phyloP scores from a whole-genome alignment of 2,113 vertebrate genomes.

The Rhynchopsitta pachyrhyncha region DNA sequence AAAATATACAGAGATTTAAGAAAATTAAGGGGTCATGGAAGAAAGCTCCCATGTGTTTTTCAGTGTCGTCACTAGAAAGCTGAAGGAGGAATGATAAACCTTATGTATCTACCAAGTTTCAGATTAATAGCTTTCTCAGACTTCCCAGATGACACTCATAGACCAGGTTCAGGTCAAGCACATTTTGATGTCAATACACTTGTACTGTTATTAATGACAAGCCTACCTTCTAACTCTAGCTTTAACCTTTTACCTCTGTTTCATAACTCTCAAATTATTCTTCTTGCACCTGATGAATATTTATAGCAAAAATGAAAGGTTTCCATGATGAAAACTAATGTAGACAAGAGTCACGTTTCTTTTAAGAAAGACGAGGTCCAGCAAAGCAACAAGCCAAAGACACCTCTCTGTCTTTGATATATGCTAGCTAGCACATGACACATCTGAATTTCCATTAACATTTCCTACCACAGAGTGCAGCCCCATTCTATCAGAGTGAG shows the following conservation, averaged over 20 bases:
- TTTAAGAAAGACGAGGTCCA: not conserved
- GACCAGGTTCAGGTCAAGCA: not conserved
- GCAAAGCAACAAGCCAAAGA: not conserved
- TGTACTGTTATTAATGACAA: not conserved
- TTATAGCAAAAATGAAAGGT: not conserved
- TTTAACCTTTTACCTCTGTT: not conserved
- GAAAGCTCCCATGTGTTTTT: not conserved
- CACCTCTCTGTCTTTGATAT: not conserved
- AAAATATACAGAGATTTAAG: not conserved
- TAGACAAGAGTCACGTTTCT: not conserved
- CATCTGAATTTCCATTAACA: not conserved
- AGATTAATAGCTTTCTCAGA: not conserved
- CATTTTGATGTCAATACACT: not conserved
- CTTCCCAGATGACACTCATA: not conserved
- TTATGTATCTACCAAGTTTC: not conserved
- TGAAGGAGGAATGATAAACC: not conserved
- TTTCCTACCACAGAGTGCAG: not conserved
- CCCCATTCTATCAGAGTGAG: not conserved
- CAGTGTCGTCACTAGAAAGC: not conserved
- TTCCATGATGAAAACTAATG: not conserved
- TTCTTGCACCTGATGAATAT: not conserved
- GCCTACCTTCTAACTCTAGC: not conserved
- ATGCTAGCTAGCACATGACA: not conserved
- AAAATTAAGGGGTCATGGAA: not conserved
- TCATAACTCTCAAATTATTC: not conserved